These are phyloP conservation scores for Limonius californicus DNA, from an alignment of 1,140 invertebrate genomes.

Conservation along the genomic window DNA sequence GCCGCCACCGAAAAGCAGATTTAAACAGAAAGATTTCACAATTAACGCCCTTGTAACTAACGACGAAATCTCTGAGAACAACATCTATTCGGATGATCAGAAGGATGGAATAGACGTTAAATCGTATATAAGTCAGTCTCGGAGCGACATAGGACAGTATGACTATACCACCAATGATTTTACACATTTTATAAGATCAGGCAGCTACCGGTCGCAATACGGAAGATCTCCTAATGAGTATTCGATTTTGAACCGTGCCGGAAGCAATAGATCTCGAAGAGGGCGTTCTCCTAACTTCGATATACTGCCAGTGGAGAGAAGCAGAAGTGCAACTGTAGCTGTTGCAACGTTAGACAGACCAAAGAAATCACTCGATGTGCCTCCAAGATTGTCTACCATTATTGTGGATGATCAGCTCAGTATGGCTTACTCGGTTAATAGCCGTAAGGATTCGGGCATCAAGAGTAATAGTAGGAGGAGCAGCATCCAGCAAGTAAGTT, in stretches of 20 bases:
- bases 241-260: conserved; percentile 52
- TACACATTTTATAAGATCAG: conserved; percentile 39
- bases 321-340: conserved; percentile 39
- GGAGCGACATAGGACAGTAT: conserved; percentile 56
- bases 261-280: conserved; percentile 48
- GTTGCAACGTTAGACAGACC: conserved; percentile 32
- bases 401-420: conserved; percentile 63
- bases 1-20: neutral
- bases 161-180: conserved; percentile 37
- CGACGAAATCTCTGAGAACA: conserved; percentile 42
- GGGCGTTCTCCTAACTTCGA: conserved; percentile 42
- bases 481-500: conserved; percentile 75
- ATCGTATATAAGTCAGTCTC: conserved; percentile 63
- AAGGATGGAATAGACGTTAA: conserved; percentile 62
- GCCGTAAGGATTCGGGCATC: conserved; percentile 83
- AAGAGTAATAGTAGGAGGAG: conserved; percentile 77
- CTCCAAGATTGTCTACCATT: conserved; percentile 39
- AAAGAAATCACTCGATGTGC: conserved; percentile 41
- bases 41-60: conserved; percentile 4
- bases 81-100: conserved; percentile 30
- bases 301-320: conserved; percentile 28
- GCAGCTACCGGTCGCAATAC: conserved; percentile 59
- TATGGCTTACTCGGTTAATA: conserved; percentile 69
- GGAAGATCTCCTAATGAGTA: conserved; percentile 48
- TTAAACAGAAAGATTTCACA: neutral